Percentiles rank a stretch among this genome's conserved stretches.
Conservation (phyloP, 1,140 invertebrate genomes). For the Penaeus vannamei region DNA sequence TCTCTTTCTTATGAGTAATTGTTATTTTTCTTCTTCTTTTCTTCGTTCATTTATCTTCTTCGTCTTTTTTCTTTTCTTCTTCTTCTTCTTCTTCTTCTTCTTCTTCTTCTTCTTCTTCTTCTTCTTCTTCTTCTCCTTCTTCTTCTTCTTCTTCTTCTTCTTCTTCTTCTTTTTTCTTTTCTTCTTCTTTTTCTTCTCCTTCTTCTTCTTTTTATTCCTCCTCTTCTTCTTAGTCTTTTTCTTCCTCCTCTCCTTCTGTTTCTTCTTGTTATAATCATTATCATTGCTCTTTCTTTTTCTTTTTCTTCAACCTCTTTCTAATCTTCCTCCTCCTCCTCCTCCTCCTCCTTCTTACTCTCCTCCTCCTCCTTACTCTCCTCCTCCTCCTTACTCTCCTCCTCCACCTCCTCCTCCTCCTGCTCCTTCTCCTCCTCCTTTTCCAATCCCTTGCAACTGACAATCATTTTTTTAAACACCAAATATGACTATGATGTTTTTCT, state of each 20-base stretch:
- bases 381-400: no score
- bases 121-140: background rate
- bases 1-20: background rate
- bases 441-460: no score
- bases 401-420: no score
- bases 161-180: background rate
- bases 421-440: no score
- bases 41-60: background rate
- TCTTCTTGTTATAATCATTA: background rate
- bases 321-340: background rate
- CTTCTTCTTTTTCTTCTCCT: background rate
- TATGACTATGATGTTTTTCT: no score
- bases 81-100: constrained; percentile 42
- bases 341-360: background rate
- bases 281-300: background rate
- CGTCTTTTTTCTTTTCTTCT: background rate
- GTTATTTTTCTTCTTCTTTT: background rate
- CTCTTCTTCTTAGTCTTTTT: background rate
- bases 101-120: constrained; percentile 44
- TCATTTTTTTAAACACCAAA: no score
- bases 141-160: background rate
- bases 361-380: no score
- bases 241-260: background rate
- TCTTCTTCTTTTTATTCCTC: background rate
- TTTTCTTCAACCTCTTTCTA: background rate